phyloP scores from a whole-genome alignment of 2,797 vertebrate genomes.

The Microctenopoma stevenorrisi region DNA sequence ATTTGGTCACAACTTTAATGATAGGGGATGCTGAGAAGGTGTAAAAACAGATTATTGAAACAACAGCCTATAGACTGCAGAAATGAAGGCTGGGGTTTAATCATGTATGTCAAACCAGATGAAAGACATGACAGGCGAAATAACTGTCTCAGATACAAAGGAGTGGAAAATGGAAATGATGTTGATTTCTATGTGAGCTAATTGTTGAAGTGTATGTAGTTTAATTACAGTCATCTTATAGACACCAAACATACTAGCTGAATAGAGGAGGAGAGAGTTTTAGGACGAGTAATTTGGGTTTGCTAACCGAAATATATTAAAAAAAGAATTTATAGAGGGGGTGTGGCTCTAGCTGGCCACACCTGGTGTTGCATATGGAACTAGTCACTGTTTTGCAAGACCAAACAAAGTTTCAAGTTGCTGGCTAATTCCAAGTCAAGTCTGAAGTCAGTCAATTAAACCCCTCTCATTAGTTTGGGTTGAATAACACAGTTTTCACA shows the following conservation, averaged over 20 bases:
- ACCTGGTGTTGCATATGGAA: background rate
- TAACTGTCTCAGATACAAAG: constrained; percentile 9
- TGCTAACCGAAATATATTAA: background rate
- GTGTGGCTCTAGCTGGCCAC: background rate
- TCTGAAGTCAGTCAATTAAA: background rate
- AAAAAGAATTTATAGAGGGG: background rate
- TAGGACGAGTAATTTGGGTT: background rate
- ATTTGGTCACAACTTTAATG: too few species aligned
- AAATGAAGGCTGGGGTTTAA: constrained; percentile 11
- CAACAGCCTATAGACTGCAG: background rate
- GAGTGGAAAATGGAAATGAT: constrained; percentile 32
- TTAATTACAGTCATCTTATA: background rate
- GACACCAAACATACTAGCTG: background rate
- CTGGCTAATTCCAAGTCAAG: background rate
- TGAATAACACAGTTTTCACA: background rate
- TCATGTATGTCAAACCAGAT: constrained; percentile 26
- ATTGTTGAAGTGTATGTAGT: constrained; percentile 8
- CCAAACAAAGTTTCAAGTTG: background rate
- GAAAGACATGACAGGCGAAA: constrained; percentile 21
- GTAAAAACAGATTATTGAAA: too few species aligned
- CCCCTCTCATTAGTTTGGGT: background rate
- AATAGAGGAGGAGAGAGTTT: background rate
- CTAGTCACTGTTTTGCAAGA: background rate
- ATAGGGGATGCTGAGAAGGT: too few species aligned
- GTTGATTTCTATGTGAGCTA: background rate